Conservation (phyloP, 2,113 vertebrate genomes). For the Notiomystis cincta region DNA sequence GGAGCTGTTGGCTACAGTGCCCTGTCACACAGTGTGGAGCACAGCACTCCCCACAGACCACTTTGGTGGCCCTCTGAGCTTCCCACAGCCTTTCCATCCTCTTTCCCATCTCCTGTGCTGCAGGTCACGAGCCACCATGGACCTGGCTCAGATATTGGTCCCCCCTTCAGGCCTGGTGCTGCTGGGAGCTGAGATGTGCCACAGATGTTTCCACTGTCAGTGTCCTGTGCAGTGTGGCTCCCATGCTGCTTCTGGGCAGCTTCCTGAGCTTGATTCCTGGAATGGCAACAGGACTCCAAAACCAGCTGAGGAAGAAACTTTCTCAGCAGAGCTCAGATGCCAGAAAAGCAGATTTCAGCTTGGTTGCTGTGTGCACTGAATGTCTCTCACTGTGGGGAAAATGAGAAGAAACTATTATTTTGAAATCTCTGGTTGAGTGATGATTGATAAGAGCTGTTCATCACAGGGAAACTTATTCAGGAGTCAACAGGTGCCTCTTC, state of each 20-base stretch:
- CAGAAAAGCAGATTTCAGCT: background rate
- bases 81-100: background rate
- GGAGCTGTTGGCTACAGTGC: fast-evolving
- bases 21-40: background rate
- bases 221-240: background rate
- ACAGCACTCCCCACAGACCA: background rate
- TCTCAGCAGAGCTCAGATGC: background rate
- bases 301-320: background rate
- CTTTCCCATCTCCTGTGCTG: background rate
- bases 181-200: background rate
- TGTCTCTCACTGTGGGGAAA: background rate
- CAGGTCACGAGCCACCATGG: background rate
- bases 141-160: background rate
- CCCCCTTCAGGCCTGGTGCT: fast-evolving
- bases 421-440: background rate
- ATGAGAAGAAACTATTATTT: conserved; percentile 17
- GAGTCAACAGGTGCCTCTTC: conserved; percentile 52
- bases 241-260: background rate
- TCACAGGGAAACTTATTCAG: conserved; percentile 16
- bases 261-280: background rate
- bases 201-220: fast-evolving
- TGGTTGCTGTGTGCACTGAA: background rate
- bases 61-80: background rate
- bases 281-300: background rate
- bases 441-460: conserved; percentile 23